Conservation (phyloP, 2,888 invertebrate genomes). For the Lasioglossum villosulum region DNA sequence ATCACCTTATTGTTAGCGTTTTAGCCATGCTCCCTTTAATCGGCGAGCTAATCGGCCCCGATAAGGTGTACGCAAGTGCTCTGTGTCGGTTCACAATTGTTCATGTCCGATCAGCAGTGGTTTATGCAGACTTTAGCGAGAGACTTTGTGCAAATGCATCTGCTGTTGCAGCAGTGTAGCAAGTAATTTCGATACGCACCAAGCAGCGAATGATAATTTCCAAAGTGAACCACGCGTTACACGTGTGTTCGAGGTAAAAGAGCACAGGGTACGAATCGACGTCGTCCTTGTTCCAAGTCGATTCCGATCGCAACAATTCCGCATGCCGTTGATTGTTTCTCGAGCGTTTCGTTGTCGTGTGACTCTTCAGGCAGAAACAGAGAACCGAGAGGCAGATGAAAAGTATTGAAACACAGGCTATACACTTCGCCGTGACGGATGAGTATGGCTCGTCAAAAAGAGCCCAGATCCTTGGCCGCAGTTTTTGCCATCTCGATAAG, state of each 20-base stretch:
- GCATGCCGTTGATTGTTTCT: constrained; percentile 35
- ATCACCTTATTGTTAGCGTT: background rate
- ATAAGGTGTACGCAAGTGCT: background rate
- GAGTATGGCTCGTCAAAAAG: constrained; percentile 98
- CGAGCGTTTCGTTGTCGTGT: constrained; percentile 36
- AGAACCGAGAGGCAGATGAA: constrained; percentile 98
- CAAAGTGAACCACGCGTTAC: constrained; percentile 98
- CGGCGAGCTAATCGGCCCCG: background rate
- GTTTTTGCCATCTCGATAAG: constrained; percentile 93
- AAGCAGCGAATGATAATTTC: constrained; percentile 94
- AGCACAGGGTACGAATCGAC: constrained; percentile 88
- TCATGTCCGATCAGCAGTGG: background rate
- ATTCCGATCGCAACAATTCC: constrained; percentile 37
- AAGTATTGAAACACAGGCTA: constrained; percentile 96
- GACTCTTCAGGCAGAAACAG: constrained; percentile 98
- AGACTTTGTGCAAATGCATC: background rate
- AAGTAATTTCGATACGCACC: constrained; percentile 87
- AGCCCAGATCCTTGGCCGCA: constrained; percentile 97
- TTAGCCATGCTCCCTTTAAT: background rate
- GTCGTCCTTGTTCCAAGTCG: constrained; percentile 24
- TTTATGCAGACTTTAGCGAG: background rate
- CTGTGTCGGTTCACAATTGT: background rate
- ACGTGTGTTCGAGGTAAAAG: constrained; percentile 96
- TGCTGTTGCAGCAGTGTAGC: background rate
- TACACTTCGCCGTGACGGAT: constrained; percentile 95